Base-by-base conservation (phyloP, 1,140 invertebrate genomes). In the Paracyclopina nana region DNA sequence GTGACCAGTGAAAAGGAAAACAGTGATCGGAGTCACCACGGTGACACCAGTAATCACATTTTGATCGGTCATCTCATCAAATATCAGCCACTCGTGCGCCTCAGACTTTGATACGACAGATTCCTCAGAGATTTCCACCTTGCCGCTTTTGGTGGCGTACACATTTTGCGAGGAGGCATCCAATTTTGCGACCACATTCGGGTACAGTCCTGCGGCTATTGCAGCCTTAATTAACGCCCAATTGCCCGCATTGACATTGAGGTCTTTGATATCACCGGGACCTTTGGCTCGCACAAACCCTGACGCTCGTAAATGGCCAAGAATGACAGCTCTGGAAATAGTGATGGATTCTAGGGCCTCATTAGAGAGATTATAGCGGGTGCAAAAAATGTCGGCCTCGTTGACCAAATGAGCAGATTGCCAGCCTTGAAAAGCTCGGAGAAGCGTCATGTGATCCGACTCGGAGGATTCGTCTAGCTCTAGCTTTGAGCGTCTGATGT, bases 201-300 rank as follows among this genome's bases (percentile, higher is more conserved):
- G 87, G 68, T 91, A 94, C 24, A 82, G 67, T 2, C 86, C 87
- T 24, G 78, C 79, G 43, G 77, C 75, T 4, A 96, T 60, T 4
- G 83, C 82, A 2, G 84, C 87, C 65, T 94, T 95, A 0, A 95
- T 79, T 11, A 91, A 72, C 12, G 81, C 75, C 86, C 87, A 94
- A 63, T 82, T 84, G 57, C 82, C 77, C 1, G 86, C 84, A 65
- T 90, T 83, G 0, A 69, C 63, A 66, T 94, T 95, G 3, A 82
- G 67, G 55, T 78, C 76, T 31, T 55, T 59, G 24, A 86, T 78
- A 59, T 82, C 78, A 1, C 79, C 73, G 3, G 74, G 68, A 1
- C 80, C 81, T 57, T 77, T 68, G 0, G 76, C 72, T 50, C 78
- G 74, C 1, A 96, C 76, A 58, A 94, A 80, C 5, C 83, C 78